Evolutionary conservation across 2,113 vertebrate species (phyloP), one percentile per base, ranked within the genome.

Genomic region (Typhlomys cinereus): DNA sequence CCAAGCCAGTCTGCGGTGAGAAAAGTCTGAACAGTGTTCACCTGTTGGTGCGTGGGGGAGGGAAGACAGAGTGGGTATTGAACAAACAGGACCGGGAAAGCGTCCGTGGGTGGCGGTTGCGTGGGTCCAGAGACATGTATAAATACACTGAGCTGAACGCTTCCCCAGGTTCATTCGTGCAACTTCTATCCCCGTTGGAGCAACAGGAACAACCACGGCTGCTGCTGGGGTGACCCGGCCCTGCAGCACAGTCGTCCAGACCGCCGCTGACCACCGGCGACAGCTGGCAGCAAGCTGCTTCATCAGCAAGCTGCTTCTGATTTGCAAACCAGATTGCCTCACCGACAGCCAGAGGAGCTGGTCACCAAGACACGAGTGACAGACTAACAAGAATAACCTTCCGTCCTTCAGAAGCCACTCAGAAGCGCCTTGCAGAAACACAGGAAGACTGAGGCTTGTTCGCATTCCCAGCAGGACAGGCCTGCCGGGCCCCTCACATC

Each of bases 41-140:
- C 64, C 39, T 70, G 41, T 44, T 64, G 70, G 29, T 86, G 13
- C 50, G 54, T 52, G 14, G 31, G 4, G 41, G 36, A 41, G 20
- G 84, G 48, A 39, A 88, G 12, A 88, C 39, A 82, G 57, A 46
- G 36, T 78, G 15, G 29, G 18, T 83, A 80, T 36, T 83, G 64
- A 91, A 52, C 39, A 27, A 20, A 46, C 85, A 92, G 70, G n/a
- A 27, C 48, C 48, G 92, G 87, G 64, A 88, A 89, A 74, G 66
- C 39, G 39, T 27, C 41, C 82, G 18, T 18, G 13, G 20, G 80
- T 80, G 15, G 64, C n/a, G 11, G 79, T 50, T 79, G 70, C 27
- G 31, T 88, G 50, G 13, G 15, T 50, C 31, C 27, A 79, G 7
- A 46, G 11, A 31, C 15, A 20, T 25, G 44, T 79, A 64, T 83